Base-by-base conservation (phyloP, 2,888 invertebrate genomes). In the Pteria penguin region DNA sequence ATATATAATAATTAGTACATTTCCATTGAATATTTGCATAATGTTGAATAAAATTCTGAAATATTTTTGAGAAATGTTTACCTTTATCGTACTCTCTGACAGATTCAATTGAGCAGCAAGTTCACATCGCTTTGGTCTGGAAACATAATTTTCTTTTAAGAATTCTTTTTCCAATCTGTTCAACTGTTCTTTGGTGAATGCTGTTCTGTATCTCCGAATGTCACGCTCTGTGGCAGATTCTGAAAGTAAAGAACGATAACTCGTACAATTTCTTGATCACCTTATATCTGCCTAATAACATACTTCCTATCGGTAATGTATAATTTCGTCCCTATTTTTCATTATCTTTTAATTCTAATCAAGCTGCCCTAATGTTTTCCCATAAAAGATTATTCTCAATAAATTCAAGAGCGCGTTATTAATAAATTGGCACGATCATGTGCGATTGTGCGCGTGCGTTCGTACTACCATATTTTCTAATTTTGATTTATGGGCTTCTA, bases 51-150 rank as follows among this genome's bases (percentile, higher is more conserved):
- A 14, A 11, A 60, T 61, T 24, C 24, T 4, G 26, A 61, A 14
- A 27, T 36, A 2, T 18, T 18, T 11, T 18, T n/a, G 4, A 58
- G 2, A 1, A 32, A 22, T 60, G 67, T 74, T 32, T 71, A 98
- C 98, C 96, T 99, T 99, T 84, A 99, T 99, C 1, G 99, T 99
- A 32, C 97, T 97, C 92, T 99, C 99, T 0, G 99, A 98, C 11
- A 99, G 94, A 82, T 96, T 96, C 22, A 99, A 94, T 88, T 97
- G 96, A 0, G 97, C 95, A 0, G 99, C 99, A 54, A 99, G 93
- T 92, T 99, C 99, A 91, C 98, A 98, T 80, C 99, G 94, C 75
- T 97, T 94, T 0, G 99, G 99, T 71, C 99, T 93, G 0, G 98
- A 98, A 0, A 99, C 98, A 93, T 99, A 99, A 92, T 98, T 99